Evolutionary conservation across 2,113 vertebrate genomes (phyloP), one percentile per base, ranked within the genome.

Genomic region (Elanus axillaris): DNA sequence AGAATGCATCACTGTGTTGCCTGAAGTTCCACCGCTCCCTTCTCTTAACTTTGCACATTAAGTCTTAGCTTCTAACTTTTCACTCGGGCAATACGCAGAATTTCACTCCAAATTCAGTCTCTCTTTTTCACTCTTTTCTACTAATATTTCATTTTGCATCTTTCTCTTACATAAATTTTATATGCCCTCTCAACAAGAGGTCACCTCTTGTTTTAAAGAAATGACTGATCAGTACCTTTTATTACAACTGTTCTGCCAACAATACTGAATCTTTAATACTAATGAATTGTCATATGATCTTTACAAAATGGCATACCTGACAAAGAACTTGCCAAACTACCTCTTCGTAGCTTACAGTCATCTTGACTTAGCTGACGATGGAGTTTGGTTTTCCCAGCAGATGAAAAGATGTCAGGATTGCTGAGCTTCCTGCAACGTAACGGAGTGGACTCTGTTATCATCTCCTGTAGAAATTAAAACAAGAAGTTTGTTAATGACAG

Each of bases 311-410:
- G 66, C 94, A 98, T 97, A 99, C 99, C 99, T 43, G 99, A 99
- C 96, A 99, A 73, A 64, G 98, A 98, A 78, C 97, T 98, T 73
- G 99, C 98, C 98, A 99, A 95, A 96, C 99, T 99, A 96, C 98
- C 99, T 92, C 99, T 98, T 13, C 98, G 98, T 66, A 98, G 97
- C 80, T 99, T 98, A 97, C 98, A 98, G 93, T 99, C 99, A 85
- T 99, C 99, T 93, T 99, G 99, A 97, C 99, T 99, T 60, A 99
- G 98, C 90, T 99, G 99, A 34, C 99, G 98, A 77, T 99, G 99
- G 67, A 99, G 98, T 91, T 99, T 99, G 94, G 98, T 98, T 97
- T 99, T 99, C 69, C 99, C 98, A 71, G 98, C 97, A 23, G 99
- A 98, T 14, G 99, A 98, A 79, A 98, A 98, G 90, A 99, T 98